Base-by-base conservation (phyloP, 2,888 invertebrate species). In the Bombyx huttoni region DNA sequence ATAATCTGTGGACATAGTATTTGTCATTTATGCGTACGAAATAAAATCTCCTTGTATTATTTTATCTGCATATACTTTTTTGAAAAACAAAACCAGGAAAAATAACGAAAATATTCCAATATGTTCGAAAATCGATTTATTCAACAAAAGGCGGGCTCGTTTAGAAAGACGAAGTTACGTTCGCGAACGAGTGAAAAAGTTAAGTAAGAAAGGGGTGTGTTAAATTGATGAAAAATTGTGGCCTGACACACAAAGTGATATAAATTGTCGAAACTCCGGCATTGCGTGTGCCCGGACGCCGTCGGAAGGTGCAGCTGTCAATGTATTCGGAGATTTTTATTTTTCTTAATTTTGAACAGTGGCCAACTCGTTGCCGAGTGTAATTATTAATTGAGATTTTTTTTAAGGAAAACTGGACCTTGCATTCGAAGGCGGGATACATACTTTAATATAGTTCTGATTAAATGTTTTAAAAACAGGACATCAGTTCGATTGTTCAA, bases 161-260 rank as follows among this genome's bases (percentile, higher is more conserved):
- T 40, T 40, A 40, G 40, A 12, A 40, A 40, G 40, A 40, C 40
- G 40, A 40, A 40, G 40, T 40, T 40, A 8, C 40, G 40, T 40
- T 40, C 12, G 40, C 40, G 40, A 40, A 40, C 40, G 40, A 40
- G 40, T 40, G 40, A 40, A 40, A 40, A 40, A 40, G 40, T 40
- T 40, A 49, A 13, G 47, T 34, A n/a, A 35, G 12, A 50, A 13
- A 45, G 45, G 40, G 45, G 61, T 62, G 60, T 58, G 54, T 62
- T 67, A 70, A 67, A 70, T 67, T 66, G 59, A 55, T 51, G 56
- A 50, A 50, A 52, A 46, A 45, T 47, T n/a, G 46, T 12, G 34
- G 8, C 57, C 66, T 77, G 73, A 73, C 71, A 73, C 62, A 66
- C 68, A 73, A 73, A 78, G 74, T 78, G 72, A 75, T 74, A 78